phyloP scores from a whole-genome alignment of 2,888 invertebrate species.

The Salticus scenicus region DNA sequence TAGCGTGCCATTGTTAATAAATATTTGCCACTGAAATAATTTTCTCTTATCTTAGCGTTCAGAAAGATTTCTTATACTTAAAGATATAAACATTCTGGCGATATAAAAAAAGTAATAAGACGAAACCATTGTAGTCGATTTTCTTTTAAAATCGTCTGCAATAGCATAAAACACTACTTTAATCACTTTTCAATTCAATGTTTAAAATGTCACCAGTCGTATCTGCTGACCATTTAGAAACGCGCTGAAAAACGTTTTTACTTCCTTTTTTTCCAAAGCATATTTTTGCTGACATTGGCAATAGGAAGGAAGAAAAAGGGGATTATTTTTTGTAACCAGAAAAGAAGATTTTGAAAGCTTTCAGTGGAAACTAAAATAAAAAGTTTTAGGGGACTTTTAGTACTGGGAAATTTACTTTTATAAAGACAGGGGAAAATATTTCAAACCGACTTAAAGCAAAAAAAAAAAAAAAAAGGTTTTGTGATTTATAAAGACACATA shows the following conservation, averaged over 20 bases:
- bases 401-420: not conserved
- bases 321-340: not conserved
- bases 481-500: too few relatives aligned
- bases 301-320: not conserved
- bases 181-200: not conserved
- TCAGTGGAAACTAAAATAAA: not conserved
- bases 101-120: too few relatives aligned
- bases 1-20: too few relatives aligned
- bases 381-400: not conserved
- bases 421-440: too few relatives aligned
- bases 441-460: too few relatives aligned
- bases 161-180: not conserved
- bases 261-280: not conserved
- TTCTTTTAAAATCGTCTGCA: too few relatives aligned
- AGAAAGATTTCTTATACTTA: too few relatives aligned
- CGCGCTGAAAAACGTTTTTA: not conserved
- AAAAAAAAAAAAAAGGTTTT: too few relatives aligned
- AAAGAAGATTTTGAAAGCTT: constrained; percentile 9
- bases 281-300: not conserved
- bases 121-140: too few relatives aligned
- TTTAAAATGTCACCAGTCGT: constrained; percentile 12
- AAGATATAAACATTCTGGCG: too few relatives aligned
- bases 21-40: too few relatives aligned
- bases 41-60: too few relatives aligned
- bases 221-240: constrained; percentile 10